phyloP scores from a whole-genome alignment of 2,888 invertebrate genomes.

The Cosmopolites sordidus region DNA sequence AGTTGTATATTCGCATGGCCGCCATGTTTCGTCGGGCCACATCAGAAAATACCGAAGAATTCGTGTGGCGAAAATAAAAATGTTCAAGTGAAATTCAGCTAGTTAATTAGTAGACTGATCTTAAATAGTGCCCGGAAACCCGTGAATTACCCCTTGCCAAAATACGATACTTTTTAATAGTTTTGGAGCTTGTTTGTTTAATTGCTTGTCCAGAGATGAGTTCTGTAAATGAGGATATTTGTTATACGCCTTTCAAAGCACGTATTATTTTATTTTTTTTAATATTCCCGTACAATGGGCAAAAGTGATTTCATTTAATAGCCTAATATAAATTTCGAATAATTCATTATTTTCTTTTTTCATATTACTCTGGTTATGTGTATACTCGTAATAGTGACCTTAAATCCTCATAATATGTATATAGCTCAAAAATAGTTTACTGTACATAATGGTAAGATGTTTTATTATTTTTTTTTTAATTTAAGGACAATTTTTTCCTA shows the following conservation, averaged over 20 bases:
- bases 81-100: conserved; percentile 13
- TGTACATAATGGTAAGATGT: too few relatives aligned
- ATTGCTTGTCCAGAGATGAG: conserved; percentile 43
- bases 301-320: conserved; percentile 39
- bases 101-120: conserved; percentile 13
- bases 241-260: conserved; percentile 43
- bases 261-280: conserved; percentile 42
- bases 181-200: conserved; percentile 41
- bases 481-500: too few relatives aligned
- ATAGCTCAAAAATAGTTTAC: too few relatives aligned
- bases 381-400: too few relatives aligned
- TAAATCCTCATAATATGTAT: too few relatives aligned
- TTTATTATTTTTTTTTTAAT: too few relatives aligned
- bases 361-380: neutral
- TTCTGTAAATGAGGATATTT: conserved; percentile 35
- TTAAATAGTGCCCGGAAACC: conserved; percentile 11
- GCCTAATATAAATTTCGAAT: neutral
- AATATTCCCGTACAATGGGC: conserved; percentile 27
- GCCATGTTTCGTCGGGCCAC: conserved; percentile 41
- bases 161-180: conserved; percentile 25
- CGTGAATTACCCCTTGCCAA: conserved; percentile 7
- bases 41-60: conserved; percentile 13
- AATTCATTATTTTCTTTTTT: neutral
- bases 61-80: conserved; percentile 12
- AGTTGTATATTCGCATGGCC: conserved; percentile 46